Evolutionary conservation across 2,797 vertebrate species (phyloP).

Genomic region (Acrossocheilus fasciatus): DNA sequence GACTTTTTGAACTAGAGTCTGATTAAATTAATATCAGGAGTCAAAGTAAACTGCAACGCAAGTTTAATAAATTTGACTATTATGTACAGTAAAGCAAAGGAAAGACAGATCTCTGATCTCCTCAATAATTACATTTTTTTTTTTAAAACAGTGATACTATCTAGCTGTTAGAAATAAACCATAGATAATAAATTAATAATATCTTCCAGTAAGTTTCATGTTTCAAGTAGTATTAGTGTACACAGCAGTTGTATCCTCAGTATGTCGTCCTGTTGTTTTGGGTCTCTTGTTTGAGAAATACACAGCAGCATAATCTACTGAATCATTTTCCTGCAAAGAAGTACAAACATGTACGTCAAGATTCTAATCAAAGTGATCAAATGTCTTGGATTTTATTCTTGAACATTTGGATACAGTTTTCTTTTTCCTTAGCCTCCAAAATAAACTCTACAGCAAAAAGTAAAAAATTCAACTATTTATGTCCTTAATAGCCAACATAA

Average conservation of each 20-base stretch:
- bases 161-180: background rate
- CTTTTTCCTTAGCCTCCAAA: background rate
- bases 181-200: background rate
- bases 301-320: constrained; percentile 21
- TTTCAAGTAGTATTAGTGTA: background rate
- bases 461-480: background rate
- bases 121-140: background rate
- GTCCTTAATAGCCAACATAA: background rate
- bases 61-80: background rate
- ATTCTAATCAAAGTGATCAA: background rate
- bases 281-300: background rate
- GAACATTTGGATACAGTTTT: background rate
- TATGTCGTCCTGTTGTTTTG: background rate
- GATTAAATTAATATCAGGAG: background rate
- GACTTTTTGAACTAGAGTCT: background rate
- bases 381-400: background rate
- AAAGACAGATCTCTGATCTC: background rate
- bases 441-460: background rate
- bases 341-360: background rate
- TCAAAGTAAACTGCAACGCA: background rate
- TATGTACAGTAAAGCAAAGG: background rate
- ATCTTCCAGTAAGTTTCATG: background rate
- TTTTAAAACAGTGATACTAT: background rate
- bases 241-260: background rate
- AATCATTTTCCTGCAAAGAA: constrained; percentile 15